Evolutionary conservation across 2,797 vertebrate genomes (phyloP).

Genomic region (Hydrolagus colliei): DNA sequence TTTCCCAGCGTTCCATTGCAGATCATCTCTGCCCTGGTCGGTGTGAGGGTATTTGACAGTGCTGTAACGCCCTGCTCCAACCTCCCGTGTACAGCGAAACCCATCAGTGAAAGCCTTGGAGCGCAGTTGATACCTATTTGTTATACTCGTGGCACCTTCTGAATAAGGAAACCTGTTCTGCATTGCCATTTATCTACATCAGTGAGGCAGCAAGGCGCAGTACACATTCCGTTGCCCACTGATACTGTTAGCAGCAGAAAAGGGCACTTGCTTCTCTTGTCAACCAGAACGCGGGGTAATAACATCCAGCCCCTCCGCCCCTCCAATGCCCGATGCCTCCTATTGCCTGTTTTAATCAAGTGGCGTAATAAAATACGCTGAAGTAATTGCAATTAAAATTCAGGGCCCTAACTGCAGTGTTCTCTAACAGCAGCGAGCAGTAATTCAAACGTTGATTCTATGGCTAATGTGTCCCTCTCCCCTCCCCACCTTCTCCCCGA

Average conservation of each 20-base stretch:
- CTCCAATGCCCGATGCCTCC: neutral
- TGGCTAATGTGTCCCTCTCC: too few species aligned
- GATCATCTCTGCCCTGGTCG: too few species aligned
- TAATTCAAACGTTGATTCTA: neutral
- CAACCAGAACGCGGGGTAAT: too few species aligned
- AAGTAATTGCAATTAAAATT: neutral
- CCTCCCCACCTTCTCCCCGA: neutral
- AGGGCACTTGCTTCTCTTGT: neutral
- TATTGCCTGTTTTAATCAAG: neutral
- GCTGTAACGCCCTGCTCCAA: neutral
- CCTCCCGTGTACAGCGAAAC: neutral
- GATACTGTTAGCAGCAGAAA: neutral
- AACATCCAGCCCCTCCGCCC: neutral
- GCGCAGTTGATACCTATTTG: neutral
- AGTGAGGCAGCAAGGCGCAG: neutral
- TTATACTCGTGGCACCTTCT: neutral
- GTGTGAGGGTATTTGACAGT: neutral
- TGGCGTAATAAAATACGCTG: neutral
- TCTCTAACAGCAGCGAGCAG: neutral
- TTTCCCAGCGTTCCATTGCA: too few species aligned
- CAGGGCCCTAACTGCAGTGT: neutral
- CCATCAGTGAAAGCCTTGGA: neutral
- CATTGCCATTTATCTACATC: neutral
- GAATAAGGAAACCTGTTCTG: neutral
- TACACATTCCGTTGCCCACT: neutral